Evolutionary conservation across 2,888 invertebrate genomes (phyloP).

Genomic region (Cataglyphis rosenhaueri): DNA sequence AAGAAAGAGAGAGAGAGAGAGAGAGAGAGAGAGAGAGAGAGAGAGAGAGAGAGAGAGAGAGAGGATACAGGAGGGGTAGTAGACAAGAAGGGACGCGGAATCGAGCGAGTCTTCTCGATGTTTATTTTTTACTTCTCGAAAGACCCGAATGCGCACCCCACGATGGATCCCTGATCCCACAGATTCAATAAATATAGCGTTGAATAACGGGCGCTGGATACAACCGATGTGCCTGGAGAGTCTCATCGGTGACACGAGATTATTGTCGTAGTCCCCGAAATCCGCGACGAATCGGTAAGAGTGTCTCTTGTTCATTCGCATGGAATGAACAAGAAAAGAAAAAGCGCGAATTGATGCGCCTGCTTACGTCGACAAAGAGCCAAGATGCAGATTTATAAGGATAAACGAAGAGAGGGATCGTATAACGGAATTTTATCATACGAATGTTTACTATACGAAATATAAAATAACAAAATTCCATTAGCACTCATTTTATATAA

Average conservation of each 20-base stretch:
- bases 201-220: slow-evolving; percentile 36
- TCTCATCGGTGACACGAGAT: slow-evolving; percentile 18
- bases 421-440: slow-evolving; percentile 10
- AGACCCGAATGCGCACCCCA: slow-evolving; percentile 42
- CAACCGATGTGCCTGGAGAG: slow-evolving; percentile 17
- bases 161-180: slow-evolving; percentile 31
- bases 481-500: no score
- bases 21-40: background rate
- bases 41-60: background rate
- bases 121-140: slow-evolving; percentile 58
- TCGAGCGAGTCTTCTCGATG: slow-evolving; percentile 43
- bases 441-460: background rate
- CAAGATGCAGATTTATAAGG: background rate
- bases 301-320: background rate
- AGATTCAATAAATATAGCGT: slow-evolving; percentile 57
- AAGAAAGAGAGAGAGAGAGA: background rate
- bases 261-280: slow-evolving; percentile 32
- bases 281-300: slow-evolving; percentile 31
- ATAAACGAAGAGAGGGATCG: background rate
- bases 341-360: slow-evolving; percentile 9
- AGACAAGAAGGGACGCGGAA: slow-evolving; percentile 44
- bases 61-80: slow-evolving; percentile 45
- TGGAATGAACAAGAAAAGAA: background rate
- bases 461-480: slow-evolving; percentile 16
- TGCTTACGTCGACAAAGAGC: slow-evolving; percentile 8